Evolutionary conservation across 2,113 vertebrate species (phyloP).

Genomic region (Rhynchomys soricoides): DNA sequence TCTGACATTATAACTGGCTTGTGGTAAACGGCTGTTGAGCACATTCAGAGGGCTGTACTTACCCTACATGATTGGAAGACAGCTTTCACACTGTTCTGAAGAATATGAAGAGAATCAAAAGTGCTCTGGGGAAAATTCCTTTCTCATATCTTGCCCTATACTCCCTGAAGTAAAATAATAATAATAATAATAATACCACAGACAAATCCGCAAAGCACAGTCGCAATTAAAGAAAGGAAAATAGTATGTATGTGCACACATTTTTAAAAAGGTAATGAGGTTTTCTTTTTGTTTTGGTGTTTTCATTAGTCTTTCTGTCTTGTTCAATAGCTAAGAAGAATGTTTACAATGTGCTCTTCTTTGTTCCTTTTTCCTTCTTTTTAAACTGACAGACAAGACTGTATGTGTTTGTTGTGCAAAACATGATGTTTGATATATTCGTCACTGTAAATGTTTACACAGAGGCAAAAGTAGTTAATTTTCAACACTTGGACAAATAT

Average conservation of each 20-base stretch:
- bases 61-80: constrained; percentile 65
- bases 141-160: neutral
- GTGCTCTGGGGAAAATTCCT: constrained; percentile 30
- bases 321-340: constrained; percentile 20
- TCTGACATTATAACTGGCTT: constrained; percentile 74
- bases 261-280: constrained; percentile 23
- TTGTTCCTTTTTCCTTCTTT: neutral
- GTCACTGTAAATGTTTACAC: constrained; percentile 32
- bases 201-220: neutral
- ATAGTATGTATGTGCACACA: neutral
- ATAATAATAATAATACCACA: neutral
- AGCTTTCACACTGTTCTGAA: constrained; percentile 57
- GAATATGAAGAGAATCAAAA: constrained; percentile 58
- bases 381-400: neutral
- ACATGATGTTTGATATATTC: neutral
- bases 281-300: neutral
- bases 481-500: neutral
- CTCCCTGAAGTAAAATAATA: constrained; percentile 2
- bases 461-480: constrained; percentile 20
- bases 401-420: neutral
- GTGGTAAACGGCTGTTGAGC: constrained; percentile 75
- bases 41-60: constrained; percentile 61
- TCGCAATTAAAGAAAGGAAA: constrained; percentile 11
- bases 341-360: constrained; percentile 30
- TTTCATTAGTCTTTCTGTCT: constrained; percentile 20